Evolutionary conservation across 2,113 vertebrate genomes (phyloP).

Genomic region (Thermophis baileyi): DNA sequence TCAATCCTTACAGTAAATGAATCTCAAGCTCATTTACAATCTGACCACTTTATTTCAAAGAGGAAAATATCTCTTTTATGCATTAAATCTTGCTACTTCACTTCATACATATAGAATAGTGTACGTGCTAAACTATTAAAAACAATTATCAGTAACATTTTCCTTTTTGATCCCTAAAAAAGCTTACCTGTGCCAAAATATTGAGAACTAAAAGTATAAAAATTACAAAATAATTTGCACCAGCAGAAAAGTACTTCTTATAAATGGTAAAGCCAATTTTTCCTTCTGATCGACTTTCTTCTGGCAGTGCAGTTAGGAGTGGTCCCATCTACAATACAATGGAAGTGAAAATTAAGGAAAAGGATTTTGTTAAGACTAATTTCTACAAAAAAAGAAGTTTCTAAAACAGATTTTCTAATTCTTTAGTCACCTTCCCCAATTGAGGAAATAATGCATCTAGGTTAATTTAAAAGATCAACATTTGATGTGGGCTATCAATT

Average conservation of each 20-base stretch:
- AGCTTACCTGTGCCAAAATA: slow-evolving; percentile 80
- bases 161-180: background rate
- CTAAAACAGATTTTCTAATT: background rate
- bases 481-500: background rate
- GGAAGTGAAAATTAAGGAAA: background rate
- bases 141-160: background rate
- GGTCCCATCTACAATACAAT: slow-evolving; percentile 69
- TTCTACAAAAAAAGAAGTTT: background rate
- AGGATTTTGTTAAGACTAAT: background rate
- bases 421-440: background rate
- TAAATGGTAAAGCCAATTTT: slow-evolving; percentile 78
- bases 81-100: background rate
- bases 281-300: slow-evolving; percentile 85
- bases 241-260: slow-evolving; percentile 83
- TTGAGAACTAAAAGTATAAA: slow-evolving; percentile 74
- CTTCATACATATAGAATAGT: background rate
- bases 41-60: background rate
- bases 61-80: background rate
- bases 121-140: background rate
- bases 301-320: slow-evolving; percentile 62
- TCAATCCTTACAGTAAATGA: background rate
- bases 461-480: background rate
- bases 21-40: background rate
- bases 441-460: background rate
- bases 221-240: slow-evolving; percentile 73